Percentiles rank a stretch among this genome's conserved stretches.
These are phyloP conservation scores for Lasioglossum calceatum DNA, from an alignment of 2,888 invertebrate genomes.

Conservation along the genomic window DNA sequence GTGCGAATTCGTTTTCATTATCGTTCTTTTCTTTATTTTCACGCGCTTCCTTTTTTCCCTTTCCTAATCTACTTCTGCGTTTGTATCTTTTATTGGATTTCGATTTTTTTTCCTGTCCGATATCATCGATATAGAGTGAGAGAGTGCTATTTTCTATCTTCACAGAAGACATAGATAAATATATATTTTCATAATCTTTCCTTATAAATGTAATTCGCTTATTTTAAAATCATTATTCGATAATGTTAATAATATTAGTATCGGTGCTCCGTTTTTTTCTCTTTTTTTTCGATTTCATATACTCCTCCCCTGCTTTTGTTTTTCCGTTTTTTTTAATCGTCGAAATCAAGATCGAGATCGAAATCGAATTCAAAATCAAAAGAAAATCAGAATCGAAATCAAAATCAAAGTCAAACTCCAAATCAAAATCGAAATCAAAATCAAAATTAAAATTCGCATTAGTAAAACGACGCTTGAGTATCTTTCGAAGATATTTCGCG, in stretches of 20 bases:
- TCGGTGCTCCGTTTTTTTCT: constrained; percentile 80
- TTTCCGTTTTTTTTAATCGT: constrained; percentile 7
- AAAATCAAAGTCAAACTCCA: constrained; percentile 34
- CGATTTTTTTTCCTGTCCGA: constrained; percentile 72
- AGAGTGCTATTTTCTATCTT: constrained; percentile 85
- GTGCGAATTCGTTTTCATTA: constrained; percentile 70
- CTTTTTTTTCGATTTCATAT: constrained; percentile 75
- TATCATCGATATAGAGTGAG: constrained; percentile 84
- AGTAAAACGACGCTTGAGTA: constrained; percentile 60
- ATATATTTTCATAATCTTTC: constrained; percentile 85
- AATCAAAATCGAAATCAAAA: background rate
- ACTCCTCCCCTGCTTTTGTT: constrained; percentile 62
- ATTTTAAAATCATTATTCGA: constrained; percentile 83
- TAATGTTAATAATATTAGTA: constrained; percentile 84
- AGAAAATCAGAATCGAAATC: constrained; percentile 33
- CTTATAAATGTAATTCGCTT: constrained; percentile 85
- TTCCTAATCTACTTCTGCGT: constrained; percentile 79
- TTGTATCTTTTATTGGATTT: constrained; percentile 78
- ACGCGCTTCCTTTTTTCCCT: background rate
- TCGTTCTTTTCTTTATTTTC: background rate
- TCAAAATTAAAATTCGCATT: constrained; percentile 61
- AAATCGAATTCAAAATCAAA: constrained; percentile 36
- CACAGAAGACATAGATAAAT: constrained; percentile 85
- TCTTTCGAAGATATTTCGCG: constrained; percentile 62
- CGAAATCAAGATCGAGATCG: constrained; percentile 5